Percentiles rank a stretch among this genome's conserved stretches.
Evolutionary conservation across 2,113 vertebrate species (phyloP).

Genomic region (Garra rufa): DNA sequence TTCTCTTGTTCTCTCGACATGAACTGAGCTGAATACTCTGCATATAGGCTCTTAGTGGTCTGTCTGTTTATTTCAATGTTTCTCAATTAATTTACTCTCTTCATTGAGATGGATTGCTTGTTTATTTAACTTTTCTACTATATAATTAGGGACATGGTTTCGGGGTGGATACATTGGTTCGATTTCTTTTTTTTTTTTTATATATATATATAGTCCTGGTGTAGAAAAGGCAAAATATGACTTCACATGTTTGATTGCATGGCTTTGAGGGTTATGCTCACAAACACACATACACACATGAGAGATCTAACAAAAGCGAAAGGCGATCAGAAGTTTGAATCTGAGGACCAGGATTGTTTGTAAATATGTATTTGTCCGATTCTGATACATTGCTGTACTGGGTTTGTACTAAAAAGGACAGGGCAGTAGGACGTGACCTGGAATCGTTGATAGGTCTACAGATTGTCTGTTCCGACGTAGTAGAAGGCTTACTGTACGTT

Average conservation of each 20-base stretch:
- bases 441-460: conserved; percentile 61
- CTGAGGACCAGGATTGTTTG: conserved; percentile 62
- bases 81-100: conserved; percentile 62
- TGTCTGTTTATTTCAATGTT: conserved; percentile 58
- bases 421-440: conserved; percentile 67
- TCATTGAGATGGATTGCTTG: conserved; percentile 69
- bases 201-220: conserved; percentile 64
- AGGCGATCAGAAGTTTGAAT: conserved; percentile 57
- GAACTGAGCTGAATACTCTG: conserved; percentile 62
- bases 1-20: conserved; percentile 25
- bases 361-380: conserved; percentile 77
- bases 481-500: conserved; percentile 48
- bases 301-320: conserved; percentile 46
- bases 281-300: conserved; percentile 67
- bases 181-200: conserved; percentile 62
- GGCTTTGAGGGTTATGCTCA: conserved; percentile 76
- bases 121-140: conserved; percentile 77
- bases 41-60: conserved; percentile 69
- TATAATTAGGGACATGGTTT: conserved; percentile 66
- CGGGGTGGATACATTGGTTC: conserved; percentile 58
- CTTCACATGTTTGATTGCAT: conserved; percentile 77
- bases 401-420: conserved; percentile 73
- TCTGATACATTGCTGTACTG: conserved; percentile 66
- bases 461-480: conserved; percentile 54
- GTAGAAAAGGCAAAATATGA: conserved; percentile 65